Evolutionary conservation across 2,113 vertebrate species (phyloP).

Genomic region (Periophthalmodon schlosseri): DNA sequence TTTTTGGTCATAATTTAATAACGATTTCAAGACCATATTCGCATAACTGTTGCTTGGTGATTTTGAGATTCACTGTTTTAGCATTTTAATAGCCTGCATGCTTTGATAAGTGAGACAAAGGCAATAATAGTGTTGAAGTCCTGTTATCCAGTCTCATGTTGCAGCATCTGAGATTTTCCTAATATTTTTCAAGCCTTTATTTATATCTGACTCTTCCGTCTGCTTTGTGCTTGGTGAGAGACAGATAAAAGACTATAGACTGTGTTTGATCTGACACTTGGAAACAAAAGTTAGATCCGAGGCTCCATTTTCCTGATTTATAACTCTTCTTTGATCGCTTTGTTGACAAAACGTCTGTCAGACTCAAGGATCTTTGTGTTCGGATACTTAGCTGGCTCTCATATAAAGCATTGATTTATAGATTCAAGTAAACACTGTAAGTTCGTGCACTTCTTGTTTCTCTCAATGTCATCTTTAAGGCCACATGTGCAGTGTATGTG

Average conservation of each 20-base stretch:
- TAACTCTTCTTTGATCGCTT: slow-evolving; percentile 23
- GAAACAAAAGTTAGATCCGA: slow-evolving; percentile 55
- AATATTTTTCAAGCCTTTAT: slow-evolving; percentile 4
- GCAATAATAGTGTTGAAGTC: slow-evolving; percentile 12
- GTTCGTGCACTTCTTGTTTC: not conserved
- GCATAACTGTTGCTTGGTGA: not conserved
- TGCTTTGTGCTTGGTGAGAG: slow-evolving; percentile 12
- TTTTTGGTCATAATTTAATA: not conserved
- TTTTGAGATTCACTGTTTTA: not conserved
- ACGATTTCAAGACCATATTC: not conserved
- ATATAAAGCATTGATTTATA: not conserved
- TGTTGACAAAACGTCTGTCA: slow-evolving; percentile 64
- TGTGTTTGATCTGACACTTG: slow-evolving; percentile 46
- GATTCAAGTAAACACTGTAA: not conserved
- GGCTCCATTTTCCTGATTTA: slow-evolving; percentile 61
- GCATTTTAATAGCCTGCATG: slow-evolving; percentile 10
- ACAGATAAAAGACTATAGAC: slow-evolving; percentile 20
- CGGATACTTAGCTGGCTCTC: slow-evolving; percentile 56
- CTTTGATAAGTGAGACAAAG: slow-evolving; percentile 24
- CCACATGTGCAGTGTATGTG: slow-evolving; percentile 2
- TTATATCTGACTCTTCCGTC: slow-evolving; percentile 19
- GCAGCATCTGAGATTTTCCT: slow-evolving; percentile 18
- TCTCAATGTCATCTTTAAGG: not conserved
- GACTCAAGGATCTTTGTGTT: slow-evolving; percentile 62
- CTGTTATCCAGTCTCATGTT: slow-evolving; percentile 6